These are phyloP conservation scores for Perca flavescens DNA, from an alignment of 2,113 vertebrate species.

Conservation along the genomic window DNA sequence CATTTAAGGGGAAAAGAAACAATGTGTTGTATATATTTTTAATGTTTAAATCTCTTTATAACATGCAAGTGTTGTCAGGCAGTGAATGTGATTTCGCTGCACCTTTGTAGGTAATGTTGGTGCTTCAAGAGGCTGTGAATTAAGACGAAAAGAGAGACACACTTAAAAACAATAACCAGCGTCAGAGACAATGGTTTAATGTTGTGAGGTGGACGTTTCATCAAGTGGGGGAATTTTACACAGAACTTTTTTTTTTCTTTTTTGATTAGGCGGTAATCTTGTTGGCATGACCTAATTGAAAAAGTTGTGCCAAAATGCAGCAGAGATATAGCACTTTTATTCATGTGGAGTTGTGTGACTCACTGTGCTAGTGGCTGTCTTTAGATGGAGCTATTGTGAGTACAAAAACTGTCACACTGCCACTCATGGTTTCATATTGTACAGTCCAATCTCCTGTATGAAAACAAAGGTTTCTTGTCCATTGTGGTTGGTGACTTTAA, in stretches of 20 bases:
- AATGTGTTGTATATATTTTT: constrained; percentile 76
- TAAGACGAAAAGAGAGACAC: constrained; percentile 28
- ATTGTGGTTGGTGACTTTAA: constrained; percentile 69
- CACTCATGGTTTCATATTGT: constrained; percentile 69
- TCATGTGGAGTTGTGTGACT: constrained; percentile 71
- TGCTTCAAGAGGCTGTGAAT: constrained; percentile 58
- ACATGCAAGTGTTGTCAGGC: constrained; percentile 64
- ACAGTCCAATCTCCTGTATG: constrained; percentile 64
- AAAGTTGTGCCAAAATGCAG: constrained; percentile 60
- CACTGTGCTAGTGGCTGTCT: constrained; percentile 65
- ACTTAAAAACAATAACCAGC: constrained; percentile 40
- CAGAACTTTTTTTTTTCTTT: constrained; percentile 11
- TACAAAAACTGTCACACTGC: constrained; percentile 60
- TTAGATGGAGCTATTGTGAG: constrained; percentile 68
- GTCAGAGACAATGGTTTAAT: constrained; percentile 53
- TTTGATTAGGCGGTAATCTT: constrained; percentile 49
- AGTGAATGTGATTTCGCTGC: constrained; percentile 62
- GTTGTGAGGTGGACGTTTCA: constrained; percentile 51
- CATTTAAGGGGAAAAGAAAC: constrained; percentile 13
- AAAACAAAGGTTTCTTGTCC: constrained; percentile 71
- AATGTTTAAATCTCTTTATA: constrained; percentile 71
- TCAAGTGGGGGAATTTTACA: constrained; percentile 60
- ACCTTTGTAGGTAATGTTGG: constrained; percentile 34
- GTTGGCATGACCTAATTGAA: constrained; percentile 63
- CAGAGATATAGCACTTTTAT: constrained; percentile 71